A percentile compares a stretch with the other conserved stretches of the same genome.
Evolutionary conservation across 2,888 invertebrate genomes (phyloP).

Genomic region (Chrysolina americana): DNA sequence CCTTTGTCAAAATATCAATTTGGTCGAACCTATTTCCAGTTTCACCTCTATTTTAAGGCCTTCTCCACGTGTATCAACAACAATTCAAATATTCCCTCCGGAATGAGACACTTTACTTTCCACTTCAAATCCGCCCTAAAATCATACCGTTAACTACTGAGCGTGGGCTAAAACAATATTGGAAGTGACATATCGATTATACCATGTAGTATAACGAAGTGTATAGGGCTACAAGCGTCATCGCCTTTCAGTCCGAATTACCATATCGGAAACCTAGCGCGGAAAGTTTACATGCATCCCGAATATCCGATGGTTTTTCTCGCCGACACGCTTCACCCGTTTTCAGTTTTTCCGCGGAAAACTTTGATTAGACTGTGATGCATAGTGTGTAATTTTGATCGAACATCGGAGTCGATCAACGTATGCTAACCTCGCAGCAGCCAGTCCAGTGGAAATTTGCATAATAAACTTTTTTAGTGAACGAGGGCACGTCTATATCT

Average conservation of each 20-base stretch:
- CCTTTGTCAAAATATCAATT: too few relatives aligned
- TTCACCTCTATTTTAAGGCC: too few relatives aligned
- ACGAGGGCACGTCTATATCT: too few relatives aligned
- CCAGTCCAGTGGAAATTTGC: neutral
- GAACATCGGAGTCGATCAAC: neutral
- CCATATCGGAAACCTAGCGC: neutral
- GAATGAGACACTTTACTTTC: neutral
- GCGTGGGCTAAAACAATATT: neutral
- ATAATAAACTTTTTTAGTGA: neutral
- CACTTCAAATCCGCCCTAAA: neutral
- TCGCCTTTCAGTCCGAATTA: neutral
- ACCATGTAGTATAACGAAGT: neutral
- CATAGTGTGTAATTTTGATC: neutral
- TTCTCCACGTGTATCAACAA: too few relatives aligned
- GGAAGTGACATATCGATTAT: neutral
- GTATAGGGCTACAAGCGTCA: neutral
- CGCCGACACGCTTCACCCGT: too few relatives aligned
- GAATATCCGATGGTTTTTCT: neutral
- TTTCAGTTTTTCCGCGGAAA: neutral
- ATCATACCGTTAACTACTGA: neutral
- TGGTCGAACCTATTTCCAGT: too few relatives aligned
- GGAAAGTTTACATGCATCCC: neutral
- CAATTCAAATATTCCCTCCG: too few relatives aligned
- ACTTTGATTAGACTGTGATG: neutral
- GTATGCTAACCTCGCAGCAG: neutral